Base-by-base conservation (phyloP, 2,113 vertebrate genomes). In the Sitta europaea region DNA sequence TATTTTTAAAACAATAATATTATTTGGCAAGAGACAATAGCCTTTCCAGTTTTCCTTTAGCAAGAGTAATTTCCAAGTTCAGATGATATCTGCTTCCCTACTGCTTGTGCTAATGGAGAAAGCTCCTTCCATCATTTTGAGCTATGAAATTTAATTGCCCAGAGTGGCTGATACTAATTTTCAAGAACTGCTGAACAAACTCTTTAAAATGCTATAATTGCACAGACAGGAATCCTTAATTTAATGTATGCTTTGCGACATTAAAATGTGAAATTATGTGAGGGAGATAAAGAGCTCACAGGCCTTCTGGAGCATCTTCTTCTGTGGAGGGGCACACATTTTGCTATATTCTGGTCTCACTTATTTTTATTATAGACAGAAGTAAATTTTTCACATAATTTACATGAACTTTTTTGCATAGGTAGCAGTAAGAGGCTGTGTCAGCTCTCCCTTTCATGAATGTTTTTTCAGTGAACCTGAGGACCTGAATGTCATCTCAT, bases 111-210 rank as follows among this genome's bases (percentile, higher is more conserved):
- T 96, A 90, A 97, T 86, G 63, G 55, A 88, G 71, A 88, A 83
- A 53, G n/a, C n/a, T 83, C 47, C 71, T 91, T 85, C 93, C 92
- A 75, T 92, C 2, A 0, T 86, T 86, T 92, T 65, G 43, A 95
- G 82, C 61, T 74, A 53, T 90, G 90, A 96, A 96, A 92, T 96
- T 86, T 95, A 95, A 95, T 95, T 96, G 78, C 68, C 55, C 88
- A 90, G 55, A 75, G 57, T 81, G 79, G 55, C 63, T 88, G 85
- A 77, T 92, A 92, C 72, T 96, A 93, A 86, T 94, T 97, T 96
- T 90, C 82, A 95, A 90, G 82, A 94, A 89, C 93, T 96, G 86
- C 92, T 96, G 85, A 94, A 86, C 82, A 93, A 96, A 97, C 78
- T 86, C 82, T 94, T 94, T 92, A 84, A 94, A 96, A 77, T 81